Base-by-base conservation (phyloP, 53 echinoderm and acorn worm species). In the Echinometra lucunter region DNA sequence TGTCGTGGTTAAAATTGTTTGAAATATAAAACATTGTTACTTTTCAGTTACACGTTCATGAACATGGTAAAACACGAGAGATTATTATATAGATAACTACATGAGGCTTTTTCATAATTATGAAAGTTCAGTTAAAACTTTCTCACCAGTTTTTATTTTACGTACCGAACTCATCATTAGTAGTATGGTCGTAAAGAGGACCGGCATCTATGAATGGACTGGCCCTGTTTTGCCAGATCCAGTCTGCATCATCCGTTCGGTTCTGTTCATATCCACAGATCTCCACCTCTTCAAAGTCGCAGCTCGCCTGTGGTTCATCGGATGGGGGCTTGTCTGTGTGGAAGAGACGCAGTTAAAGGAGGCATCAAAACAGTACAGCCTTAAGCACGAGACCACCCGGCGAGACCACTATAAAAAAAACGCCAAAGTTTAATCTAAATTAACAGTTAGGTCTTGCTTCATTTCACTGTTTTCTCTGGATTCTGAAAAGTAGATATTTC, bases 261-360 rank as follows among this genome's bases (percentile, higher is more conserved):
- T 97, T 97, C 66, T 98, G 98, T 66, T 45, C 38, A 91, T 97
- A 98, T 49, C 95, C 95, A 47, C 98, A 98, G 44, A 98, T 87
- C 66, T 98, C 97, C 32, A 90, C 60, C 88, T 97, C 97, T 45
- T 98, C 98, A 94, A 98, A 98, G 89, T 95, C 94, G 72, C 98
- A 98, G 1, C 94, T 91, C 9, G 96, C 96, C 37, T 89, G 85
- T 49, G 47, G 4, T 13, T 10, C 85, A n/a, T 30, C 85, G 18
- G 85, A 30, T 28, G 85, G 28, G 10, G 49, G 85, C 49, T 6
- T 85, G 30, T 85, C 85, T 85, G 53, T 49, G 16, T 49, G 44
- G 30, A 53, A 85, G 28, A 81, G 81, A 49, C 28, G 49, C 81
- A 7, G 63, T 63, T 12, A 53, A 53, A 13, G 53, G 53, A 53